Conservation (phyloP, 2,113 vertebrate genomes). For the rabbit (Oryctolagus cuniculus) region DNA sequence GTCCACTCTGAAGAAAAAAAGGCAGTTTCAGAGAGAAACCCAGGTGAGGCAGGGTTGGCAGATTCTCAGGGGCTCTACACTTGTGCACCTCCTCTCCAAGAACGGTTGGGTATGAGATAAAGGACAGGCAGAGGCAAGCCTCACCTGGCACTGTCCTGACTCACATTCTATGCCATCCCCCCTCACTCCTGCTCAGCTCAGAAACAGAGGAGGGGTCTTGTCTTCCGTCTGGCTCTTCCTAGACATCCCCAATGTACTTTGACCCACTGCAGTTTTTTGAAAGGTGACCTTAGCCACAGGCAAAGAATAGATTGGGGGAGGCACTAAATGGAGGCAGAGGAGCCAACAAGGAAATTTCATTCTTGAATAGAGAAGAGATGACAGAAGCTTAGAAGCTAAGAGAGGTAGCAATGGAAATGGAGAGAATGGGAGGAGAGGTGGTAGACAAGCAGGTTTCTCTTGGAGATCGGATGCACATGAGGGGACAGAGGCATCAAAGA, state of each 20-base stretch:
- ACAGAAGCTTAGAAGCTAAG: background rate
- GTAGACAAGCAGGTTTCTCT: background rate
- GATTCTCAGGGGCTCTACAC: background rate
- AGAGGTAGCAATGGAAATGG: background rate
- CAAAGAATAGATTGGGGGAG: background rate
- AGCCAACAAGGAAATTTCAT: background rate
- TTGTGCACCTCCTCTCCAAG: background rate
- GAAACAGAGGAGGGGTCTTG: background rate
- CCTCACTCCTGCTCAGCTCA: background rate
- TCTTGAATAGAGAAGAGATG: background rate
- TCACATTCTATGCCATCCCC: background rate
- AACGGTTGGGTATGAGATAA: background rate
- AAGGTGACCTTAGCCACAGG: background rate
- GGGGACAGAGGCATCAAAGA: background rate
- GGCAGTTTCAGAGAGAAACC: background rate
- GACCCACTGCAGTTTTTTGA: background rate
- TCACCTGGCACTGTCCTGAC: background rate
- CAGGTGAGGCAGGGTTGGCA: background rate
- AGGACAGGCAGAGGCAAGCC: background rate
- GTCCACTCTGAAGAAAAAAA: background rate
- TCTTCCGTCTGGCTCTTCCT: background rate
- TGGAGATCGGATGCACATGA: background rate
- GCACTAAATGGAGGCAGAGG: background rate
- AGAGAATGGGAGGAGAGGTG: background rate
- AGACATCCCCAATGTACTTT: background rate